Evolutionary conservation across 2,888 invertebrate genomes (phyloP), one percentile per base, ranked within the genome.

Genomic region (Timema podura): DNA sequence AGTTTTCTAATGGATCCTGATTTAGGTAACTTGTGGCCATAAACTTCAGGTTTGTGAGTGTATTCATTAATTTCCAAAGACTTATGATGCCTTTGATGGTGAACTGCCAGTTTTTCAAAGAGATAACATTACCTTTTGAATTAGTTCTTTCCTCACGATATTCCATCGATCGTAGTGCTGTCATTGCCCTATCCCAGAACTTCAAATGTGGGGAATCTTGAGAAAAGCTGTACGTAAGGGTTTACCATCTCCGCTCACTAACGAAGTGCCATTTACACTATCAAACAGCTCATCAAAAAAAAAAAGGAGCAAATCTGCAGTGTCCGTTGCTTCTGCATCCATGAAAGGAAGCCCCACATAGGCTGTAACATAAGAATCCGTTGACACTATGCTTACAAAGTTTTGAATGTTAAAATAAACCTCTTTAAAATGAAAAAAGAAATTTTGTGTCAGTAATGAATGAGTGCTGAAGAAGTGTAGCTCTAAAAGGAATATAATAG

Each of bases 261-360:
- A 9, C 8, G 30, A 61, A 61, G 45, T 45, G 45, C 61, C 61
- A 61, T n/a, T 61, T 0, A 15, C 9, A 30, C 61, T 61, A 45
- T 61, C 61, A 61, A 61, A 61, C 6, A 61, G 30, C 13, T 61
- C 61, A 30, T 61, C 61, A 61, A 61, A 61, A 7, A 61, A 61
- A 7, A 61, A 61, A 15, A 61, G 61, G 10, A 61, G 45, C 10
- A 61, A 13, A 61, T 61, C 61, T 30, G 61, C 61, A 15, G 61
- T 61, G 44, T 15, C 5, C 6, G 61, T 61, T 30, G 61, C 61
- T 16, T 61, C 61, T 30, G 16, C 7, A 61, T 30, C 61, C 30
- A 61, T 61, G 16, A 9, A 30, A 61, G 61, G 61, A 30, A 16
- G 30, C 13, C 61, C 61, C 11, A 45, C 44, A 61, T 2, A 30